These are phyloP conservation scores for Lophura nycthemera DNA, from an alignment of 2,113 vertebrate genomes.

Conservation along the genomic window DNA sequence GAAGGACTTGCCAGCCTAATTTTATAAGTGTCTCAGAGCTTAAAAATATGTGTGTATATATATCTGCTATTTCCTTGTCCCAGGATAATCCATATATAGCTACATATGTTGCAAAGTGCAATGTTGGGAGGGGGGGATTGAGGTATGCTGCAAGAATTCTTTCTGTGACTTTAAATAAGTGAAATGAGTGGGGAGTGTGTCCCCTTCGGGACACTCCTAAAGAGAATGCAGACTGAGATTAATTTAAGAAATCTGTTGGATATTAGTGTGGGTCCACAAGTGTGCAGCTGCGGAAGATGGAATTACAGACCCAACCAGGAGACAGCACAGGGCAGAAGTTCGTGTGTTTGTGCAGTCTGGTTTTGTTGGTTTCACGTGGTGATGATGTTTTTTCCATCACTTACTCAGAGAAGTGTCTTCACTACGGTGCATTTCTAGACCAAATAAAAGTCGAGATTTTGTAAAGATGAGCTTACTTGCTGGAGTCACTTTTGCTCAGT, in stretches of 20 bases:
- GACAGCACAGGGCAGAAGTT: not conserved
- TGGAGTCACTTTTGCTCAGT: not conserved
- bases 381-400: not conserved
- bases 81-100: not conserved
- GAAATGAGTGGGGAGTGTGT: not conserved
- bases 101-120: not conserved
- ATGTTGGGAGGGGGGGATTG: not conserved
- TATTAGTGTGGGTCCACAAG: conserved; percentile 12
- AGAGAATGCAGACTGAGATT: conserved; percentile 57
- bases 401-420: not conserved
- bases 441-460: not conserved
- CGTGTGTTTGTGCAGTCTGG: not conserved
- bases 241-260: conserved; percentile 22
- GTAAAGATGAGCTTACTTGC: not conserved
- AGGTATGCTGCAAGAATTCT: conserved; percentile 3
- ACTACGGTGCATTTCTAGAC: not conserved
- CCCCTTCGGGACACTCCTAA: not conserved
- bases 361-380: not conserved
- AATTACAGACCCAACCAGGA: not conserved
- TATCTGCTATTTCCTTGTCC: not conserved
- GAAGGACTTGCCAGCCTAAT: not conserved
- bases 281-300: conserved; percentile 43
- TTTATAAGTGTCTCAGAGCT: not conserved
- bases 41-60: not conserved
- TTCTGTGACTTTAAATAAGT: conserved; percentile 52